Evolutionary conservation across 2,797 vertebrate species (phyloP), one percentile per base, ranked within the genome.

Genomic region (Labroides dimidiatus): DNA sequence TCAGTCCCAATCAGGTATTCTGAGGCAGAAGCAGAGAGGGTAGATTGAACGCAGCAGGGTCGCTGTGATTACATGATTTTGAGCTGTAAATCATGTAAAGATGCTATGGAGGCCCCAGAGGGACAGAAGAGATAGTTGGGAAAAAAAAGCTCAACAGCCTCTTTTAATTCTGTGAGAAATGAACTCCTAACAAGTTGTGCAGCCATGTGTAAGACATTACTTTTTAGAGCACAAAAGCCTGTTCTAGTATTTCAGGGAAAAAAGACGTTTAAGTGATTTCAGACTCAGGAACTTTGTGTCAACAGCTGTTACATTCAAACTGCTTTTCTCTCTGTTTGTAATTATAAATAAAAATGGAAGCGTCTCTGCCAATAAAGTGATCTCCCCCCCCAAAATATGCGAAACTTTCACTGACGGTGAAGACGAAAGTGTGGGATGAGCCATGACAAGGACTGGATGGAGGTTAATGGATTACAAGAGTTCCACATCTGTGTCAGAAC

Each of bases 251-350:
- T 44, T 51, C 24, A 44, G 24, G n/a, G 23, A 39, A 8, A 33
- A 54, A 44, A 56, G 43, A 64, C 64, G 50, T 52, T 5, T 14
- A 16, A 64, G n/a, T 44, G 71, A 57, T 43, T 20, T 27, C 49
- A 72, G 44, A 45, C 54, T 20, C 9, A 51, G 58, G 64, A 60
- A 53, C 30, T 10, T 23, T 44, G 8, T 53, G 45, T 73, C 61
- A 49, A 24, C 59, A 48, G 27, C 33, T 45, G 47, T 61, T 41
- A 42, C 20, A 13, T 56, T 72, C 42, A 77, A 69, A 60, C 4
- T 1, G 23, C 20, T 6, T 63, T 58, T 56, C 15, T 54, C 50
- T 47, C 57, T 72, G 61, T 72, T 66, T 74, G 69, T 59, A 69
- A 51, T 64, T 36, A 74, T 30, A 24, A 19, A 57, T 49, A 61